A percentile compares a stretch with the other conserved stretches of the same genome.
phyloP scores from a whole-genome alignment of 1,140 invertebrate species.

The Holotrichia oblita region DNA sequence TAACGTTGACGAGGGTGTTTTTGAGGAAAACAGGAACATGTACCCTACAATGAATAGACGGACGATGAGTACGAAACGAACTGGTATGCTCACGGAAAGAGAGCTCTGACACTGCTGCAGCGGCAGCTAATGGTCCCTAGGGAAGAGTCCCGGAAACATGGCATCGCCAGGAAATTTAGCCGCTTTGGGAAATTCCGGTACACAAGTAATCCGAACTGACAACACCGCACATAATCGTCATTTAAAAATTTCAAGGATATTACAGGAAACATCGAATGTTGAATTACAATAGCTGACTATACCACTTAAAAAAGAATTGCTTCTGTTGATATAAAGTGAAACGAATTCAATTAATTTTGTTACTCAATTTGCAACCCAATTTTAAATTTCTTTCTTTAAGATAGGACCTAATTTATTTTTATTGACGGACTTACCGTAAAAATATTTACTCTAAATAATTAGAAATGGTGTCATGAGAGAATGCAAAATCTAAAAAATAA shows the following conservation, averaged over 20 bases:
- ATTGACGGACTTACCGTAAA: too few relatives aligned
- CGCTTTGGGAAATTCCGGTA: constrained; percentile 45
- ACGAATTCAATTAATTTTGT: not conserved
- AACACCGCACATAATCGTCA: constrained; percentile 29
- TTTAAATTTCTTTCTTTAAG: not conserved
- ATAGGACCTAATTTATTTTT: not conserved
- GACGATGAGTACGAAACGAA: not conserved
- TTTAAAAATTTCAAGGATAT: not conserved
- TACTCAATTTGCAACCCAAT: not conserved
- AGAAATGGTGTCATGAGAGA: too few relatives aligned
- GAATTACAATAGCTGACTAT: not conserved
- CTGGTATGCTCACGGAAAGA: not conserved
- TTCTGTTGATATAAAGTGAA: not conserved
- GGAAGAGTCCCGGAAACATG: constrained; percentile 43
- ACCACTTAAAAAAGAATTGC: too few relatives aligned
- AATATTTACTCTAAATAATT: too few relatives aligned
- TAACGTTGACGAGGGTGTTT: constrained; percentile 15
- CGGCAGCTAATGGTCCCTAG: constrained; percentile 44
- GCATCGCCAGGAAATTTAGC: constrained; percentile 43
- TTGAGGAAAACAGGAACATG: constrained; percentile 30
- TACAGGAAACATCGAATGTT: not conserved
- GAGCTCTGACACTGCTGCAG: constrained; percentile 41
- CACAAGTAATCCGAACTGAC: constrained; percentile 41
- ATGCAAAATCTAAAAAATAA: too few relatives aligned
- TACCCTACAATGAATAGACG: not conserved